A percentile compares a stretch with the other conserved stretches of the same genome.
These are phyloP conservation scores for Zelleria hepariella DNA, from an alignment of 2,888 invertebrate species.

Conservation along the genomic window DNA sequence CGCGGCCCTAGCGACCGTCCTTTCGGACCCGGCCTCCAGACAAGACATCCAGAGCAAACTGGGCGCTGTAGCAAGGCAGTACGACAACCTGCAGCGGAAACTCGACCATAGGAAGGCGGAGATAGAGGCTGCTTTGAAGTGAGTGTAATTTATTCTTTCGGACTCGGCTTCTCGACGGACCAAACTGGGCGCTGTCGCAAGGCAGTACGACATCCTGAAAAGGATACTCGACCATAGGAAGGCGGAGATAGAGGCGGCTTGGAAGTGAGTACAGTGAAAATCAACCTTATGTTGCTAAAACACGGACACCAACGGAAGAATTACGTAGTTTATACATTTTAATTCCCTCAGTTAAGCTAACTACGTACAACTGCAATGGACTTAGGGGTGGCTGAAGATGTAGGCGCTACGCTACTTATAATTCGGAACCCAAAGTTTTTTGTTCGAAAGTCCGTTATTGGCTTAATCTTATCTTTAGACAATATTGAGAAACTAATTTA, in stretches of 20 bases:
- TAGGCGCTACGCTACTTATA: too few relatives aligned
- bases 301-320: too few relatives aligned
- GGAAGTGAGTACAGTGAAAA: conserved; percentile 53
- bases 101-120: conserved; percentile 91
- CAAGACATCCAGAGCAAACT: conserved; percentile 93
- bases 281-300: not conserved
- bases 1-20: conserved; percentile 86
- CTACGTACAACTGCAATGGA: too few relatives aligned
- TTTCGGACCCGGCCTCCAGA: conserved; percentile 91
- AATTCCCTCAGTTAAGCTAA: too few relatives aligned
- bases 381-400: too few relatives aligned
- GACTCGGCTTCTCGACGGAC: too few relatives aligned
- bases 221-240: conserved; percentile 91
- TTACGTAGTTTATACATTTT: too few relatives aligned
- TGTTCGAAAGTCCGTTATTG: too few relatives aligned
- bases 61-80: conserved; percentile 87
- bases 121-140: conserved; percentile 83
- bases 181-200: conserved; percentile 87
- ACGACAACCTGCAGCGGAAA: conserved; percentile 90
- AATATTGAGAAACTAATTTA: too few relatives aligned
- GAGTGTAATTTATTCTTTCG: conserved; percentile 30
- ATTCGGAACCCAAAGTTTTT: too few relatives aligned
- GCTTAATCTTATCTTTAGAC: too few relatives aligned
- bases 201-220: conserved; percentile 90
- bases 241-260: conserved; percentile 89